A percentile compares a stretch with the other conserved stretches of the same genome.
Conservation (phyloP, 2,113 vertebrate genomes). For the Oxyura jamaicensis region DNA sequence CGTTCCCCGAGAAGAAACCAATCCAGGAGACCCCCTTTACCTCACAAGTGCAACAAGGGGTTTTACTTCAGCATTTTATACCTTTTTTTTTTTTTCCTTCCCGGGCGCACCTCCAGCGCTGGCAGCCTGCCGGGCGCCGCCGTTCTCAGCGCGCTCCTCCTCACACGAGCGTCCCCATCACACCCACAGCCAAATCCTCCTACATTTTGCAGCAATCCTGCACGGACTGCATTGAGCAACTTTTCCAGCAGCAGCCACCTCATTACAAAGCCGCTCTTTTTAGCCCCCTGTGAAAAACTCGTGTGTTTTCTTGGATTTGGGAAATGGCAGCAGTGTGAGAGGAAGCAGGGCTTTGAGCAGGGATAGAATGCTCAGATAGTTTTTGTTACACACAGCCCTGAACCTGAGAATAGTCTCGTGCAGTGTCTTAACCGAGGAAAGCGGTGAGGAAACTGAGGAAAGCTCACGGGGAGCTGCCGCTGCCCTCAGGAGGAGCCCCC, state of each 20-base stretch:
- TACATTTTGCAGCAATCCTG: not conserved
- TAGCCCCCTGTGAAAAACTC: not conserved
- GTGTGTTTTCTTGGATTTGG: rapidly evolving
- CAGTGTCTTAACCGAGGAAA: not conserved
- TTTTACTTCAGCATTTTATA: not conserved
- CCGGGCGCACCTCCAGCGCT: not conserved
- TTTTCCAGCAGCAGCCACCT: not conserved
- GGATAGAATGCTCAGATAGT: not conserved
- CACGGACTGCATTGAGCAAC: not conserved
- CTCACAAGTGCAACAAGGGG: not conserved
- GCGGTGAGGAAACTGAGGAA: not conserved
- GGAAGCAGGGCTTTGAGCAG: not conserved
- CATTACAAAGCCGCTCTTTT: not conserved
- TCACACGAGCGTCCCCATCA: not conserved
- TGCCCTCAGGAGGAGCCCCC: not conserved
- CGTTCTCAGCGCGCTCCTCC: not conserved
- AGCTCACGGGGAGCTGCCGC: not conserved
- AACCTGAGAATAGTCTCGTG: not conserved
- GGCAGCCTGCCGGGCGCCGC: not conserved
- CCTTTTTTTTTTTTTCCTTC: not conserved
- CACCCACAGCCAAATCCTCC: not conserved
- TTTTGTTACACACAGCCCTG: not conserved
- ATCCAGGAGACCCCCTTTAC: not conserved
- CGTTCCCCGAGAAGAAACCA: not conserved
- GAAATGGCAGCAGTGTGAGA: not conserved